Percentiles rank a stretch among this genome's conserved stretches.
Evolutionary conservation across 2,797 vertebrate species (phyloP).

Genomic region (Telmatherina bonti): DNA sequence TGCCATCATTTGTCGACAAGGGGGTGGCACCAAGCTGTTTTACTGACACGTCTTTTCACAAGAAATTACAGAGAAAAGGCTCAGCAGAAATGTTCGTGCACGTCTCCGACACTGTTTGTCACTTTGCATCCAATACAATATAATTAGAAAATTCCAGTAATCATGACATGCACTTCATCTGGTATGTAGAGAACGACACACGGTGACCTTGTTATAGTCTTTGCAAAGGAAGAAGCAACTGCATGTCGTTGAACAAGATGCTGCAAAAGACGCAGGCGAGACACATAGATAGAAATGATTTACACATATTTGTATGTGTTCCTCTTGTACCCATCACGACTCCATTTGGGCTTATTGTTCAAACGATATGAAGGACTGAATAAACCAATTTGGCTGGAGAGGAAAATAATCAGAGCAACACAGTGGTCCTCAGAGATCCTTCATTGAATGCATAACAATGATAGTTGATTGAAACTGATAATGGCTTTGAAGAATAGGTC

Average conservation of each 20-base stretch:
- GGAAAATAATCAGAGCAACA: conserved; percentile 79
- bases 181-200: not conserved
- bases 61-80: conserved; percentile 59
- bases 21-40: conserved; percentile 64
- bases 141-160: conserved; percentile 38
- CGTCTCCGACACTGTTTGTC: conserved; percentile 44
- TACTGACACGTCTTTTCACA: conserved; percentile 66
- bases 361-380: conserved; percentile 71
- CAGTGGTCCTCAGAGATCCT: conserved; percentile 74
- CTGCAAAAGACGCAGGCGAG: not conserved
- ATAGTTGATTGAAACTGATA: conserved; percentile 85
- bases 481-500: conserved; percentile 73
- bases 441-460: conserved; percentile 84
- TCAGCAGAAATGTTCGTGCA: conserved; percentile 38
- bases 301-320: not conserved
- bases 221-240: not conserved
- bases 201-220: conserved; percentile 3
- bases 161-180: not conserved
- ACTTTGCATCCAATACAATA: conserved; percentile 37
- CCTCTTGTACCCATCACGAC: conserved; percentile 5
- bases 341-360: conserved; percentile 66
- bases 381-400: conserved; percentile 76
- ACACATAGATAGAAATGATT: not conserved
- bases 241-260: not conserved
- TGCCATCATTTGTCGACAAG: conserved; percentile 65